Evolutionary conservation across 1,140 invertebrate species (phyloP).

Genomic region (Nilaparvata lugens): DNA sequence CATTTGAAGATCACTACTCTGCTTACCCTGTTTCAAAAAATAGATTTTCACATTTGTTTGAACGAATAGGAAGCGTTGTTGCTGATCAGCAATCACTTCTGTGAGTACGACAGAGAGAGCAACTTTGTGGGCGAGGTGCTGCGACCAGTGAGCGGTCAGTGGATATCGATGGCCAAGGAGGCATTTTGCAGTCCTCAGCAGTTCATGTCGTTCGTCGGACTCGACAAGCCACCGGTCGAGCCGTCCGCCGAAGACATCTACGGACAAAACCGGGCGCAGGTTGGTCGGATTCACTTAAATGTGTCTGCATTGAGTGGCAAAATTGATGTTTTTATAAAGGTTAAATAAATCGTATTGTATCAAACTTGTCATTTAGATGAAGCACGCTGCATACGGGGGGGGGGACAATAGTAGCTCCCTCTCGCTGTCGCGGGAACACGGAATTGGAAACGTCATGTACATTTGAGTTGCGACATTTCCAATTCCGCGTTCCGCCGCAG

Average conservation of each 20-base stretch:
- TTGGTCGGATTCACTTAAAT: too few relatives aligned
- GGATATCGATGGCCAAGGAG: constrained; percentile 44
- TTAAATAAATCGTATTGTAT: too few relatives aligned
- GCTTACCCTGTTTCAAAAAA: background rate
- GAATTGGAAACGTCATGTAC: too few relatives aligned
- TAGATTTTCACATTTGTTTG: too few relatives aligned
- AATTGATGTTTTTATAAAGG: too few relatives aligned
- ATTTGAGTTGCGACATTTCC: too few relatives aligned
- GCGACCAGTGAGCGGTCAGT: constrained; percentile 47
- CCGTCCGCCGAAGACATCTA: constrained; percentile 48
- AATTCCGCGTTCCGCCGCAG: too few relatives aligned
- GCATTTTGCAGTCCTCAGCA: constrained; percentile 51
- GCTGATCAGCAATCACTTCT: constrained; percentile 79
- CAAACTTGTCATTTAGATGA: too few relatives aligned
- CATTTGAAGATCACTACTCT: background rate
- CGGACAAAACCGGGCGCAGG: constrained; percentile 38
- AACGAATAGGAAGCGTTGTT: constrained; percentile 55
- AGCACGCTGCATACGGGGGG: too few relatives aligned
- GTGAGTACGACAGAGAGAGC: constrained; percentile 77
- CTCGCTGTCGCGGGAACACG: too few relatives aligned
- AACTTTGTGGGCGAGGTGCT: constrained; percentile 73
- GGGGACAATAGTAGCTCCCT: too few relatives aligned
- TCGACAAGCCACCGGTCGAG: constrained; percentile 58
- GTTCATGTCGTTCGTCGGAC: constrained; percentile 67
- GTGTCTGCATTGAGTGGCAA: too few relatives aligned